Evolutionary conservation across 2,113 vertebrate genomes (phyloP), one percentile per base, ranked within the genome.

Genomic region (Ctenodactylus gundi): DNA sequence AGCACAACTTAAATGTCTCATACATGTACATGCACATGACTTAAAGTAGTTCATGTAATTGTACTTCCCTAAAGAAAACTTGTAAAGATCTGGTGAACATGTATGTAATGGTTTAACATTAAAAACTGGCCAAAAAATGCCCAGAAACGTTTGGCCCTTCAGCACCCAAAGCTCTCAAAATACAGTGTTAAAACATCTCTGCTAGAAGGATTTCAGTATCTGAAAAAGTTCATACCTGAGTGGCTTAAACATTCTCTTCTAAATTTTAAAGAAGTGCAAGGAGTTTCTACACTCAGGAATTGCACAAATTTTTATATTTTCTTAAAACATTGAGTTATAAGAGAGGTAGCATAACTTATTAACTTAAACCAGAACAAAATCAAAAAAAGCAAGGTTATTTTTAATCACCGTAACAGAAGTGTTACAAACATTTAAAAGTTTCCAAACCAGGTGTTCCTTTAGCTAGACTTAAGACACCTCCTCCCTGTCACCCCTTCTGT

Each of bases 301-400:
- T 97, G 88, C 94, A 97, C 95, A 88, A 95, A 88, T 96, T 73
- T 92, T 95, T 55, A 46, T 95, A 90, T 88, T 60, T 92, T 85
- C 85, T 93, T 78, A 87, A 97, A 98, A 97, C 93, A 90, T 41
- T 57, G 91, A 95, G 81, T 95, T 95, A 95, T 97, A 96, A n/a
- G 46, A 98, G 98, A 98, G 98, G 98, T 98, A 98, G 98, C 94
- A 94, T 84, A 97, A 97, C 97, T 95, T 97, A 97, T 96, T 95
- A 97, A 97, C 88, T 93, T 64, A 57, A 8, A 85, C n/a, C n/a
- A n/a, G 92, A 64, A 36, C 49, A 75, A 86, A 57, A 78, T 15
- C 51, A 93, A 90, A 83, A n/a, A 90, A 94, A 92, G 91, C 92
- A 97, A 97, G 94, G 75, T 95, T 97, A 94, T 82, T n/a, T 27